A percentile compares a stretch with the other conserved stretches of the same genome.
Evolutionary conservation across 2,888 invertebrate genomes (phyloP).

Genomic region (Metallyticus violacea): DNA sequence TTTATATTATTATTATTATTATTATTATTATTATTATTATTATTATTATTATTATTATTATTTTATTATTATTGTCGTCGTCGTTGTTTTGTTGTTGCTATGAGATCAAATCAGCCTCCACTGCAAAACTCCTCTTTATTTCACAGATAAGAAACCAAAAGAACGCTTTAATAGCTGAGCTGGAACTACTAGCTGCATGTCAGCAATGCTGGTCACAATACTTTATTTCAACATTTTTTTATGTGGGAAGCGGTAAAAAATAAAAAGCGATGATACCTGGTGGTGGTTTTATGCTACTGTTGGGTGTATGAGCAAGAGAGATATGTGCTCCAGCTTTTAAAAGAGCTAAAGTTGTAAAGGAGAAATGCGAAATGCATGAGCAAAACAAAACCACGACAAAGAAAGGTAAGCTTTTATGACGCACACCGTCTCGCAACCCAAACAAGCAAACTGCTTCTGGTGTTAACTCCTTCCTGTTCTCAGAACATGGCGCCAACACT

Average conservation of each 20-base stretch:
- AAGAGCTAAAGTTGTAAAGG: neutral
- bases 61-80: no score
- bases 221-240: neutral
- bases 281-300: neutral
- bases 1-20: no score
- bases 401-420: neutral
- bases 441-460: no score
- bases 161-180: neutral
- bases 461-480: no score
- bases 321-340: neutral
- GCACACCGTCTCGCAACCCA: neutral
- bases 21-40: no score
- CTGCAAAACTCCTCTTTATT: no score
- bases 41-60: no score
- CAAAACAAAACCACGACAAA: neutral
- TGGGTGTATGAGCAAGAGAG: neutral
- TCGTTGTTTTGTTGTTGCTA: no score
- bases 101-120: neutral
- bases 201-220: neutral
- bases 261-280: neutral
- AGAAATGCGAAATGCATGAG: neutral
- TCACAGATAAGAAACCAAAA: no score
- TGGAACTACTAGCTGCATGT: neutral
- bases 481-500: no score
- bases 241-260: neutral